Base-by-base conservation (phyloP, 2,797 vertebrate genomes). In the Remorina albescens region DNA sequence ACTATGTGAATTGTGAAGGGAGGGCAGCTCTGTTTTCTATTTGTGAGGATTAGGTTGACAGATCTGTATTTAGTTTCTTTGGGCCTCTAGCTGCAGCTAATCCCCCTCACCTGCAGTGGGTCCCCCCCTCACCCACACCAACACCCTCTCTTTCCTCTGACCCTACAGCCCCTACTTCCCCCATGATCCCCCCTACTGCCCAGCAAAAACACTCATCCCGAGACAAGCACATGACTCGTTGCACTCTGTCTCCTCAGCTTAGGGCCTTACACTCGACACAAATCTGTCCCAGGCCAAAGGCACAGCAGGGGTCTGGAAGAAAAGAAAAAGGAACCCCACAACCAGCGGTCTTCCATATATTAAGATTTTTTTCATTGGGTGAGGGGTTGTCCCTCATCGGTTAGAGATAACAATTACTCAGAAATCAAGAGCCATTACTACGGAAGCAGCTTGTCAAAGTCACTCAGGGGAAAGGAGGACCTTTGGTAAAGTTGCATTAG, bases 51-150 rank as follows among this genome's bases (percentile, higher is more conserved):
- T 95, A 95, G 89, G 91, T 91, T 94, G 94, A 95, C 93, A 95
- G 94, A 94, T 95, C 93, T 95, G 94, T 94, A 93, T 95, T 95
- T 94, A 93, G 93, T 95, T 95, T 94, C 93, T 87, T 86, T 92
- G 92, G 94, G 92, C 93, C 93, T 93, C 92, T 90, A 91, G 92
- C 92, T 91, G 90, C 81, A 91, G 91, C 91, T 95, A 95, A 95
- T 95, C 94, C 94, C 91, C 92, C 91, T 95, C 94, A 95, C 95
- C 94, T 95, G 94, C 93, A 94, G 86, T 54, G 85, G 72, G 82
- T 79, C 90, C 83, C 86, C 72, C 78, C 66, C 87, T 56, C 62
- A 19, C 86, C 81, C 85, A 18, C 16, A 1, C 41, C 9, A 16
- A 44, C 84, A 75, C 67, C 75, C 80, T 44, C 81, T 75, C 80